Conservation (phyloP, 2,888 invertebrate species). For the Nasonovia ribisnigri region DNA sequence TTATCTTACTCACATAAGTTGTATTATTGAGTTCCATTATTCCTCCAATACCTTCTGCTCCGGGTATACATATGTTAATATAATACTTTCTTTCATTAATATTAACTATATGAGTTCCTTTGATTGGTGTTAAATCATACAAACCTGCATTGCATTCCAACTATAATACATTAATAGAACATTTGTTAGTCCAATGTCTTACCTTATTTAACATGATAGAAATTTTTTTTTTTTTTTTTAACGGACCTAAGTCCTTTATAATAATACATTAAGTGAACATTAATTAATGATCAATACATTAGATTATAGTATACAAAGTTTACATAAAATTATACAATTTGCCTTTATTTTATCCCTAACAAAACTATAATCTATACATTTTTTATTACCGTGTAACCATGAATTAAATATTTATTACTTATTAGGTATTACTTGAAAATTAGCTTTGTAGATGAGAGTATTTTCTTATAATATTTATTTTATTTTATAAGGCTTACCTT, state of each 20-base stretch:
- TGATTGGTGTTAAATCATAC: slow-evolving; percentile 32
- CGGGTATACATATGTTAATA: slow-evolving; percentile 29
- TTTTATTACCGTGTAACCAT: neutral
- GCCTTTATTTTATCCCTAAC: too few relatives aligned
- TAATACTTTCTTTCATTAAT: slow-evolving; percentile 6
- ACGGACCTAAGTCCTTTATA: too few relatives aligned
- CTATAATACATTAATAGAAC: slow-evolving; percentile 27
- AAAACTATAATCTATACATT: neutral
- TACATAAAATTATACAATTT: too few relatives aligned
- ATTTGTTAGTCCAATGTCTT: neutral
- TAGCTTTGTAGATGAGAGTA: neutral
- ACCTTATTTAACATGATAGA: neutral
- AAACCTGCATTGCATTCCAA: neutral
- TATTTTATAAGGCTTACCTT: neutral
- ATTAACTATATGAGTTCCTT: slow-evolving; percentile 36
- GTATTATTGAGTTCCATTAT: slow-evolving; percentile 20
- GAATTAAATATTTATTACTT: neutral
- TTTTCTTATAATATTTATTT: neutral
- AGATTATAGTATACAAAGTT: too few relatives aligned
- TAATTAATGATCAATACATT: too few relatives aligned
- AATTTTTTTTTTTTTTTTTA: too few relatives aligned
- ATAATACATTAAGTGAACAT: too few relatives aligned
- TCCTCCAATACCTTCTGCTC: neutral
- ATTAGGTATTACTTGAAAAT: neutral
- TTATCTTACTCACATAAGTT: slow-evolving; percentile 46